phyloP scores from a whole-genome alignment of 2,797 vertebrate genomes.

The Momotus momota region DNA sequence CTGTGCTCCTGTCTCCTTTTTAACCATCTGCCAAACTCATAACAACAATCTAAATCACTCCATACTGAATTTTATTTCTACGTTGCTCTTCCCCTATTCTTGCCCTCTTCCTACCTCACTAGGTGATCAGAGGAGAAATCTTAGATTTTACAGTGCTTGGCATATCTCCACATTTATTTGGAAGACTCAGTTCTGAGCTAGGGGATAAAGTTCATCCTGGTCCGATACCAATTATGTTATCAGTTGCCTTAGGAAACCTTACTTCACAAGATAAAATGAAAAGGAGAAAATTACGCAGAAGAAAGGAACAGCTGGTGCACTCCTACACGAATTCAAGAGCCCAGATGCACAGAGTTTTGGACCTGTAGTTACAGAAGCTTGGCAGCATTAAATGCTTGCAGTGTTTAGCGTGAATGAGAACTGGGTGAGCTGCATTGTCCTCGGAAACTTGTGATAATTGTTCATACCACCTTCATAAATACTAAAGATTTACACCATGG shows the following conservation, averaged over 20 bases:
- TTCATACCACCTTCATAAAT: neutral
- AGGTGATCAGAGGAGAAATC: neutral
- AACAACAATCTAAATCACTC: neutral
- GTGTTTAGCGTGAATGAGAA: neutral
- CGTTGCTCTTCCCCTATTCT: neutral
- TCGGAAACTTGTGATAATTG: neutral
- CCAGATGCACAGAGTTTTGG: conserved; percentile 21
- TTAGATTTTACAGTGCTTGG: neutral
- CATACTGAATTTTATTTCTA: neutral
- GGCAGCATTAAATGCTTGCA: neutral
- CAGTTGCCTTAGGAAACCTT: neutral
- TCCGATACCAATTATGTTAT: neutral
- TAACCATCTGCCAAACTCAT: neutral
- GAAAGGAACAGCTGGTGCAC: conserved; percentile 16
- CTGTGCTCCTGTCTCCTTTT: neutral
- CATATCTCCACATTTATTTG: neutral
- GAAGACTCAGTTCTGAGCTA: neutral
- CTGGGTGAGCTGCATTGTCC: neutral
- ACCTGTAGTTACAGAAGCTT: neutral
- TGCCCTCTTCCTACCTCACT: neutral
- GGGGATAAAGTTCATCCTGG: neutral
- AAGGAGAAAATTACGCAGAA: neutral
- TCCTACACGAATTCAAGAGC: conserved; percentile 3
- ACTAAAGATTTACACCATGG: neutral
- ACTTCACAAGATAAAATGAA: neutral